phyloP scores from a whole-genome alignment of 2,888 invertebrate genomes.

The Phytoseiulus persimilis region DNA sequence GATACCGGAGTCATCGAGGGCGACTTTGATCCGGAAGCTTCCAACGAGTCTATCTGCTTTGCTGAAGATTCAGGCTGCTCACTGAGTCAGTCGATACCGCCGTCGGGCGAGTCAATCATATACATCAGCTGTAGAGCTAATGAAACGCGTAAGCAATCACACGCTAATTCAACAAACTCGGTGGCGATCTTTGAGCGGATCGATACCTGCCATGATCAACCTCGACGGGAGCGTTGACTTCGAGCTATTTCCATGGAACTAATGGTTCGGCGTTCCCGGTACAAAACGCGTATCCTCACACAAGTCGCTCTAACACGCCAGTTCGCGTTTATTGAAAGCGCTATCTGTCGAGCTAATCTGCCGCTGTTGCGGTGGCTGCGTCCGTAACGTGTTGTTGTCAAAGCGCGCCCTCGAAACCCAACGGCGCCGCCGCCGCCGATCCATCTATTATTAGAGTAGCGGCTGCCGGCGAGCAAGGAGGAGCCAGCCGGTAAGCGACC shows the following conservation, averaged over 20 bases:
- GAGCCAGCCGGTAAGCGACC: background rate
- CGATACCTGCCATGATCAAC: background rate
- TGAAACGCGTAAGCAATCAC: no score
- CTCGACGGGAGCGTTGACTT: no score
- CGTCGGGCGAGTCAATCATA: no score
- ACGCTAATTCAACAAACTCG: background rate
- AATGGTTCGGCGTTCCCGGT: no score
- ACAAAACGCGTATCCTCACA: no score
- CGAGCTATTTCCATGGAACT: no score
- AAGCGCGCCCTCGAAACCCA: background rate
- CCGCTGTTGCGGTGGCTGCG: background rate
- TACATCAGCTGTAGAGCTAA: no score
- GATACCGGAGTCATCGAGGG: no score
- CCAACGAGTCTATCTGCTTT: no score
- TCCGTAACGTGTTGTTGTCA: background rate
- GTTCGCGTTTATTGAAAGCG: background rate
- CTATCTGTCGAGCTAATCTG: background rate
- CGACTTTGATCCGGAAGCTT: no score
- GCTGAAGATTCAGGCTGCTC: no score
- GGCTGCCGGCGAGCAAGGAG: background rate
- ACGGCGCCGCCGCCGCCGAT: background rate
- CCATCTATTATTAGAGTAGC: background rate
- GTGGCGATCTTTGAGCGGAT: background rate
- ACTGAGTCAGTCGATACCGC: no score
- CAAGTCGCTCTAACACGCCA: background rate